phyloP scores from a whole-genome alignment of 2,113 vertebrate genomes.

The Nyctereutes procyonoides region DNA sequence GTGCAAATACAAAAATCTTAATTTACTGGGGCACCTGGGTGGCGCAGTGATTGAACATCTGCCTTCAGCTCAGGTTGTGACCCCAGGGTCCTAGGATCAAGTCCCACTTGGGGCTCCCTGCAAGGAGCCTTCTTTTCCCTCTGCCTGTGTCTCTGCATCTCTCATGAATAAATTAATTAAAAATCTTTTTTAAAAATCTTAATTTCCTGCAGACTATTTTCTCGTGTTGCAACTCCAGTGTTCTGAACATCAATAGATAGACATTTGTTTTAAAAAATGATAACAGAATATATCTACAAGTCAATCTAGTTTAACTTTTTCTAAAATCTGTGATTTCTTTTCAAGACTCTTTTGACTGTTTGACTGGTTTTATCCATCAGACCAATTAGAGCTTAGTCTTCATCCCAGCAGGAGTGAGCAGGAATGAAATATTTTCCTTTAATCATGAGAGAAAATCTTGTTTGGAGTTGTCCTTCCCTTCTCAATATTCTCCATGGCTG shows the following conservation, averaged over 20 bases:
- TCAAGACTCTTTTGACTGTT: neutral
- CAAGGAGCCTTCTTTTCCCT: no score
- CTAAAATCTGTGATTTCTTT: neutral
- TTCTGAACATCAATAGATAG: conserved; percentile 98
- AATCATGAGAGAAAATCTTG: neutral
- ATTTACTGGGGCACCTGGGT: conserved; percentile 88
- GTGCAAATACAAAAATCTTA: conserved; percentile 88
- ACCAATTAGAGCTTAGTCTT: neutral
- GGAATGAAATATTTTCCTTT: neutral
- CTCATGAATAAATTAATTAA: no score
- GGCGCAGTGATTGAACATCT: no score
- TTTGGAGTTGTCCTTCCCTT: neutral
- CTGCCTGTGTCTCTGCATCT: no score
- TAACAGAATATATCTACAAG: neutral
- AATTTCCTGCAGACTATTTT: conserved; percentile 93
- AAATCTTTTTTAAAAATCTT: conserved; percentile 80
- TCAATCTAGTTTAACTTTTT: neutral
- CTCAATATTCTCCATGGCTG: neutral
- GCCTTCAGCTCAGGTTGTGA: no score
- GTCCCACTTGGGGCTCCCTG: no score
- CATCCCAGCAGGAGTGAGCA: neutral
- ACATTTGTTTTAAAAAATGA: conserved; percentile 90
- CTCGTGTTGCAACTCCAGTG: conserved; percentile 92
- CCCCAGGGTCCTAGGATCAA: no score
- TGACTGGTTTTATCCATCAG: neutral